phyloP scores from a whole-genome alignment of 2,113 vertebrate species.

The Psephotus haematonotus region DNA sequence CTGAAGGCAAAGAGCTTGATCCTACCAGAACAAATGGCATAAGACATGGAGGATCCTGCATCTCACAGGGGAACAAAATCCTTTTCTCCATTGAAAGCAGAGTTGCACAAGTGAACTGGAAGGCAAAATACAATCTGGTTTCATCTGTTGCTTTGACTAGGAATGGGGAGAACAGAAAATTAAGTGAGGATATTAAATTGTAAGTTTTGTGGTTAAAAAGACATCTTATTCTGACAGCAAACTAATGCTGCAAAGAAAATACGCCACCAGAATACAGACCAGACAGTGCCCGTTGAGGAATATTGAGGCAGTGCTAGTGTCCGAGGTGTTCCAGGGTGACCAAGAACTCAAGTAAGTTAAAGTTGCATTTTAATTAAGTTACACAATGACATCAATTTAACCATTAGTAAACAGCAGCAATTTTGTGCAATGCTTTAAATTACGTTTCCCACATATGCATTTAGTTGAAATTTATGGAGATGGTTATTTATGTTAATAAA shows the following conservation, averaged over 20 bases:
- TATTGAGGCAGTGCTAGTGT: not conserved
- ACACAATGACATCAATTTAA: conserved; percentile 53
- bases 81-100: not conserved
- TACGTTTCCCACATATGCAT: conserved; percentile 48
- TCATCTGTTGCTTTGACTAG: conserved; percentile 15
- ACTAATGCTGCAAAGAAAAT: not conserved
- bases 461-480: conserved; percentile 74
- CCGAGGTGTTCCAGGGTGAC: not conserved
- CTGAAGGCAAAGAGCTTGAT: conserved; percentile 36
- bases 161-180: not conserved
- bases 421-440: conserved; percentile 67
- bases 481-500: conserved; percentile 76
- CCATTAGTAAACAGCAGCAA: conserved; percentile 65
- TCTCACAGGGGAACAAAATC: not conserved
- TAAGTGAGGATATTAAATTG: not conserved
- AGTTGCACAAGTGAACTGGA: not conserved
- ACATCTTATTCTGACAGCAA: not conserved
- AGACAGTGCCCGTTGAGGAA: not conserved
- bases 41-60: not conserved
- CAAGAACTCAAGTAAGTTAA: conserved; percentile 32
- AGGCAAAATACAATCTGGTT: not conserved
- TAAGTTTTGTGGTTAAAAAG: not conserved
- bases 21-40: conserved; percentile 40
- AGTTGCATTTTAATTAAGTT: conserved; percentile 47
- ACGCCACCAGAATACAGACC: not conserved